phyloP scores from a whole-genome alignment of 2,888 invertebrate species.

The Coleophora flavipennella region DNA sequence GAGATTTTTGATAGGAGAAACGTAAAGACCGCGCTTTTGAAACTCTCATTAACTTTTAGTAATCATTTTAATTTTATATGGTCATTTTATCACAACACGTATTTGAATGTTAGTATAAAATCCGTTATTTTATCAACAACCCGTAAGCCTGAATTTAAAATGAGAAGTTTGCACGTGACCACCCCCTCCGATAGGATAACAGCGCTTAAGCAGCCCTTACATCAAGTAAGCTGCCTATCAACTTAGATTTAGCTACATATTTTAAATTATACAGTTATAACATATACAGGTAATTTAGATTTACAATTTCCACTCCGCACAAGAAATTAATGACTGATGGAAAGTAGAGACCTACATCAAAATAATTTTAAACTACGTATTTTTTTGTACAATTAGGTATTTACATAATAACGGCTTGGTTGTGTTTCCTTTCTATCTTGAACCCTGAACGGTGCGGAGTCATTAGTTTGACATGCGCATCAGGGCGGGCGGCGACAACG shows the following conservation, averaged over 20 bases:
- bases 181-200: constrained; percentile 27
- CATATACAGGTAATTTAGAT: too few species aligned
- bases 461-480: too few species aligned
- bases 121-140: constrained; percentile 21
- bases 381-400: too few species aligned
- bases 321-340: too few species aligned
- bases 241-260: constrained; percentile 28
- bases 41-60: too few species aligned
- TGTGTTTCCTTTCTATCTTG: background rate
- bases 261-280: constrained; percentile 24
- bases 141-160: constrained; percentile 45
- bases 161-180: constrained; percentile 34
- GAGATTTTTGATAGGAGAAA: constrained; percentile 55
- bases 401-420: constrained; percentile 16
- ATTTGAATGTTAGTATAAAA: constrained; percentile 6
- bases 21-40: constrained; percentile 7
- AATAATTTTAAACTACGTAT: too few species aligned
- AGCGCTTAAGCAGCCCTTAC: constrained; percentile 32
- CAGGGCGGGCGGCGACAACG: constrained; percentile 3
- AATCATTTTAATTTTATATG: too few species aligned
- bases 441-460: too few species aligned
- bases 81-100: too few species aligned
- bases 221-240: constrained; percentile 55
- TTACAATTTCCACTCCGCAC: too few species aligned
- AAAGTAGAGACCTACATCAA: too few species aligned